These are phyloP conservation scores for Camponotus pennsylvanicus DNA, from an alignment of 1,140 invertebrate species.

Conservation along the genomic window DNA sequence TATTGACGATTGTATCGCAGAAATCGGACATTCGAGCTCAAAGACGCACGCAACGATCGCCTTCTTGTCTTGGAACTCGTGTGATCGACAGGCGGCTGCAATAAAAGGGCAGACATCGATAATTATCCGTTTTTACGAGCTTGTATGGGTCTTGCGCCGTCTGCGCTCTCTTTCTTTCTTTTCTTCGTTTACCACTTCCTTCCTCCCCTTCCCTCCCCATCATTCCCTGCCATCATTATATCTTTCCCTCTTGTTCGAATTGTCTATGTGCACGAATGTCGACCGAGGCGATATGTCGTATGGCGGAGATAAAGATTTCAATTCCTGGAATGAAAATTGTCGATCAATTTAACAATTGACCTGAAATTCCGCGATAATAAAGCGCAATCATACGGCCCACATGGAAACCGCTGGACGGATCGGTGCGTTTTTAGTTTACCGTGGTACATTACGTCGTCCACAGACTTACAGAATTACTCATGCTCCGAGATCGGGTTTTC, in stretches of 20 bases:
- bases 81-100: conserved; percentile 70
- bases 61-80: conserved; percentile 22
- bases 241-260: conserved; percentile 25
- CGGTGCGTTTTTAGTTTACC: conserved; percentile 75
- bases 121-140: conserved; percentile 83
- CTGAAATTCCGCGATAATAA: conserved; percentile 83
- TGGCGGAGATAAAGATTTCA: conserved; percentile 82
- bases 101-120: conserved; percentile 82
- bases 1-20: conserved; percentile 36
- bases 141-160: conserved; percentile 45
- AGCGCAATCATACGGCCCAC: conserved; percentile 80
- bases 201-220: too few relatives aligned
- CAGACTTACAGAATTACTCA: conserved; percentile 63
- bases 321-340: conserved; percentile 84
- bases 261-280: conserved; percentile 27
- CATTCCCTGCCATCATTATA: not conserved
- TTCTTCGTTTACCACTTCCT: conserved; percentile 1
- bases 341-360: conserved; percentile 85
- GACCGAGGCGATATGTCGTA: conserved; percentile 64
- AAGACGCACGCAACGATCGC: conserved; percentile 41
- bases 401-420: conserved; percentile 64
- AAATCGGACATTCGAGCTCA: conserved; percentile 28
- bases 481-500: conserved; percentile 38
- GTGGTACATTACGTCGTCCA: conserved; percentile 58
- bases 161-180: not conserved